Evolutionary conservation across 2,888 invertebrate species (phyloP), one percentile per base, ranked within the genome.

Genomic region (Tuta absoluta): DNA sequence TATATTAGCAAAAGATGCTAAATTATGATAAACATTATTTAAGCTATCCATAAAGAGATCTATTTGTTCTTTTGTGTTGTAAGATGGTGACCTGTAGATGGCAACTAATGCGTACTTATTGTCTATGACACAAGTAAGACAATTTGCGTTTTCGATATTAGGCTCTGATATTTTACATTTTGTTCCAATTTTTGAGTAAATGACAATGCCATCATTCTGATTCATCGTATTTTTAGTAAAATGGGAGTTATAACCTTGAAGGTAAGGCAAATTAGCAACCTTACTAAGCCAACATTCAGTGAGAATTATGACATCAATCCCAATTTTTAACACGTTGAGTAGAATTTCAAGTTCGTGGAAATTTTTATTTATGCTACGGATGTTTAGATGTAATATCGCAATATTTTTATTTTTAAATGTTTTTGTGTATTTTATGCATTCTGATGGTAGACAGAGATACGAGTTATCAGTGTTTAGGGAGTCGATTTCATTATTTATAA

Each of bases 361-460:
- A 19, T 49, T 2, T 19, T 19, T 49, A 19, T 49, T 49, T 7
- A 49, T 19, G 19, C 49, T 49, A 21, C 49, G 21, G 8, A 21
- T 49, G n/a, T 49, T 49, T n/a, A 49, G 4, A n/a, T 49, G 49
- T 19, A 49, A 21, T 7, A 19, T 49, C 4, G 17, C 4, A 10
- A 49, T 49, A n/a, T 21, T 49, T 17, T 49, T 49, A 49, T 49
- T 45, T 3, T 45, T 45, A 33, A 33, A 33, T 33, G 33, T 33
- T 33, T 33, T 33, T 7, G 8, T 33, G 33, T 33, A 33, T n/a
- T n/a, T n/a, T n/a, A n/a, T n/a, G n/a, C n/a, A n/a, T n/a, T n/a
- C n/a, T n/a, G n/a, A n/a, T n/a, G n/a, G n/a, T n/a, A n/a, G n/a
- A n/a, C n/a, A n/a, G n/a, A n/a, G n/a, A n/a, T n/a, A n/a, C n/a